Evolutionary conservation across 2,888 invertebrate species (phyloP).

Genomic region (Watsonalla binaria): DNA sequence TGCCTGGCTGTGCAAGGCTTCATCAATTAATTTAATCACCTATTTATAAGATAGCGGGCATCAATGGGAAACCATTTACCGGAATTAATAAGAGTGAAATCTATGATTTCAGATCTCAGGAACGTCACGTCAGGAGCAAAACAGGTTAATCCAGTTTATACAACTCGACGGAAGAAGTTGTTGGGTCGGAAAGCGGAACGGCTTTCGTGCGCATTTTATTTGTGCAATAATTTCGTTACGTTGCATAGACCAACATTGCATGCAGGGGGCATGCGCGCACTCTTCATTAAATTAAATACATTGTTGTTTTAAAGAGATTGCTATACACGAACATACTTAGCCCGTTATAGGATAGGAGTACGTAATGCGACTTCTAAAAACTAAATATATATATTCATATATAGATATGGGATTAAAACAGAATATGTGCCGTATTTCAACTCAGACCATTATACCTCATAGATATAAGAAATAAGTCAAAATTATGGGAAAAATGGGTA

Average conservation of each 20-base stretch:
- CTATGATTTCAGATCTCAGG: not conserved
- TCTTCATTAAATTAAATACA: too few relatives aligned
- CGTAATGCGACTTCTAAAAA: too few relatives aligned
- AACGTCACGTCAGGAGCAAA: slow-evolving; percentile 6
- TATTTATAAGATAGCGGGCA: not conserved
- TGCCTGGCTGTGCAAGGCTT: not conserved
- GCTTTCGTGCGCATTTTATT: slow-evolving; percentile 17
- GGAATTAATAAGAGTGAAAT: not conserved
- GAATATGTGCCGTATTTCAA: too few relatives aligned
- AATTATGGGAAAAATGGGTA: too few relatives aligned
- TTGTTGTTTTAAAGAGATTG: too few relatives aligned
- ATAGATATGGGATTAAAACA: too few relatives aligned
- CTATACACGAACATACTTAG: too few relatives aligned
- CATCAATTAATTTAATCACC: slow-evolving; percentile 5
- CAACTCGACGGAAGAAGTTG: slow-evolving; percentile 21
- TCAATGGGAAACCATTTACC: not conserved
- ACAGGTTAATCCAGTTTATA: slow-evolving; percentile 9
- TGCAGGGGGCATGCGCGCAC: too few relatives aligned
- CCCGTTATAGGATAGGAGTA: too few relatives aligned
- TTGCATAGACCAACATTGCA: slow-evolving; percentile 15
- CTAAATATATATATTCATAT: too few relatives aligned
- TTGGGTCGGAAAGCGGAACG: slow-evolving; percentile 35
- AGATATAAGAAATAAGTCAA: too few relatives aligned
- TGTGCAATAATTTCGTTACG: slow-evolving; percentile 14
- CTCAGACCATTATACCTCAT: too few relatives aligned